These are phyloP conservation scores for Beroe ovata DNA, from an alignment of 37 sponge, comb jelly and placozoan genomes.

Conservation along the genomic window DNA sequence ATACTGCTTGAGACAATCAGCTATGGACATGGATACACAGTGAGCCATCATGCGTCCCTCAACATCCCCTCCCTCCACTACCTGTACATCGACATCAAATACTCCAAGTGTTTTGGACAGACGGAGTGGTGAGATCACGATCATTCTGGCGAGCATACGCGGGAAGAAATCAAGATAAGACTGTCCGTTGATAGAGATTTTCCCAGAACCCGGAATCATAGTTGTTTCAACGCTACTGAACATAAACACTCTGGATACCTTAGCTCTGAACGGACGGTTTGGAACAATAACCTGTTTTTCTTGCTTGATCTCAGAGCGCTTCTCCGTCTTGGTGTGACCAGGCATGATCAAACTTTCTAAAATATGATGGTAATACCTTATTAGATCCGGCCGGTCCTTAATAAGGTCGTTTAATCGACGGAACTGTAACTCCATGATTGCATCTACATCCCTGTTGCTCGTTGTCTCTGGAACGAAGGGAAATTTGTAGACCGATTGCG, in stretches of 20 bases:
- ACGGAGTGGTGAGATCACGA: conserved; percentile 1
- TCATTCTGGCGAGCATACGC: background rate
- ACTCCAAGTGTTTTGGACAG: conserved; percentile 17
- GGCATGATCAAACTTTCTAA: background rate
- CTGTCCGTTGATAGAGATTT: conserved; percentile 31
- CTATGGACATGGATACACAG: conserved; percentile 48
- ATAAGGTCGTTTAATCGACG: background rate
- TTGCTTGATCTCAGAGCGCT: no score
- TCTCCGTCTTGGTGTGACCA: background rate
- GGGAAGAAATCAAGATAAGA: conserved; percentile 48
- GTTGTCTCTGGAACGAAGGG: background rate
- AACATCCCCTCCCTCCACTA: background rate
- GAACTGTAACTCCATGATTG: background rate
- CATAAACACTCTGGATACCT: background rate
- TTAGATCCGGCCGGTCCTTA: conserved; percentile 15
- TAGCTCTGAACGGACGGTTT: background rate
- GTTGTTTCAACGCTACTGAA: conserved; percentile 11
- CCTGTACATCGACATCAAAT: conserved; percentile 16
- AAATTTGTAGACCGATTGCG: background rate
- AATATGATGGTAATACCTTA: background rate
- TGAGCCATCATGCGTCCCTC: background rate
- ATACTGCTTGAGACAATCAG: conserved; percentile 17
- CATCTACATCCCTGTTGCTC: background rate
- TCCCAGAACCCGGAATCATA: conserved; percentile 19
- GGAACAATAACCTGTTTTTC: background rate